Base-by-base conservation (phyloP, 2,888 invertebrate genomes). In the Aricia artaxerxes region DNA sequence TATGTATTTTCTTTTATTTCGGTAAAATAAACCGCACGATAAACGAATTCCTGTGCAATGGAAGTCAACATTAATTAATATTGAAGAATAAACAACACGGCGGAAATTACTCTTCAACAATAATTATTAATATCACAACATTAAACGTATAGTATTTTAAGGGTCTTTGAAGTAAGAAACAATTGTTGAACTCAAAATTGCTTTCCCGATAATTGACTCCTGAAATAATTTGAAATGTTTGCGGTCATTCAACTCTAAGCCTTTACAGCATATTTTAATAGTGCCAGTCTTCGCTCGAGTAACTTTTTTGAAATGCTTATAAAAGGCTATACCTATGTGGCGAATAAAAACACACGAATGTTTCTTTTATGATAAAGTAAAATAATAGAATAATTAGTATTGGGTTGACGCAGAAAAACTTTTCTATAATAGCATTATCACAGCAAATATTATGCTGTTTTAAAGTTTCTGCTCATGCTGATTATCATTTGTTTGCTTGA, bases 151-250 rank as follows among this genome's bases (percentile, higher is more conserved):
- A 13, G 5, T 13, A 35, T 35, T 69, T 35, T 11, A 69, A 11
- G 35, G 4, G 69, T 5, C 69, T 69, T 69, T 69, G 69, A 69
- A 69, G 69, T 69, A 35, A 69, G 11, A 13, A 69, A 35, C 69
- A 69, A 69, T 69, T 16, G 13, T 13, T 69, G 4, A 69, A 69
- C 69, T 69, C 69, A 35, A 69, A 69, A 35, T 69, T 69, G 35
- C 35, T 35, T 69, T 5, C 69, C 69, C 35, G 4, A 35, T 35
- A 13, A 35, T 38, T 69, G 13, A 35, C 3, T 31, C 35, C 35
- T 35, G 35, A 35, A 61, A 61, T 24, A 61, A 61, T 24, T 61
- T 61, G 61, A 31, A 64, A 64, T 31, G 64, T 24, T 64, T 7
- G 31, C 64, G 16, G 69, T 64, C 64, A 64, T 64, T 64, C 31